Base-by-base conservation (phyloP, 2,113 vertebrate species). In the Lutjanus erythropterus region DNA sequence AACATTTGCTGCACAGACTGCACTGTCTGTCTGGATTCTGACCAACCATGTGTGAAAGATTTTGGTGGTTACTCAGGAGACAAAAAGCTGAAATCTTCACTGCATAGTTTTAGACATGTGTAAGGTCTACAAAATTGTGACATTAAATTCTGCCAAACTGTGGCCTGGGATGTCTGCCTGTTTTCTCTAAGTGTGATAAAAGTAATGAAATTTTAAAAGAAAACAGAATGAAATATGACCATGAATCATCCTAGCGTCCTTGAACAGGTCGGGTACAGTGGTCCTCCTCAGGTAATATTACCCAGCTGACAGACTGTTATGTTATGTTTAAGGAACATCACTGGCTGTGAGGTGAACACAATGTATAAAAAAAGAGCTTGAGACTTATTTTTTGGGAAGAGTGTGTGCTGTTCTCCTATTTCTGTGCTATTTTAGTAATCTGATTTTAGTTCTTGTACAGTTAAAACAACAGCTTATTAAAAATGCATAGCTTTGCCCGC, bases 11-110 rank as follows among this genome's bases (percentile, higher is more conserved):
- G 41, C 83, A 79, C 72, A 78, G 58, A 42, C 31, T 71, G 50
- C 23, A 19, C 33, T 64, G 23, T 79, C 67, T 89, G 84, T 79
- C 67, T 89, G 84, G 86, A 83, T 49, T 37, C 19, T 2, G 3
- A 82, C 76, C 75, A 88, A 80, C 53, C 90, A 87, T 85, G 67
- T 93, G 90, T 85, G 78, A 86, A 83, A 88, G 72, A 87, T 88
- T 88, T 75, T 23, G 19, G 59, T 72, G 50, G 79, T 88, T 68
- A 55, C 46, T 62, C 29, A 55, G 12, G 71, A 81, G 70, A 86
- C 72, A 73, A 81, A 87, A 83, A 78, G 62, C 73, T 70, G 67
- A 70, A 64, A 75, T 81, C 69, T 80, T 84, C 61, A 47, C 52
- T 5, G 50, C 69, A 84, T 85, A 80, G 71, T 74, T 88, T 64